Conservation (phyloP, 2,797 vertebrate species). For the Diplodus puntazzo region DNA sequence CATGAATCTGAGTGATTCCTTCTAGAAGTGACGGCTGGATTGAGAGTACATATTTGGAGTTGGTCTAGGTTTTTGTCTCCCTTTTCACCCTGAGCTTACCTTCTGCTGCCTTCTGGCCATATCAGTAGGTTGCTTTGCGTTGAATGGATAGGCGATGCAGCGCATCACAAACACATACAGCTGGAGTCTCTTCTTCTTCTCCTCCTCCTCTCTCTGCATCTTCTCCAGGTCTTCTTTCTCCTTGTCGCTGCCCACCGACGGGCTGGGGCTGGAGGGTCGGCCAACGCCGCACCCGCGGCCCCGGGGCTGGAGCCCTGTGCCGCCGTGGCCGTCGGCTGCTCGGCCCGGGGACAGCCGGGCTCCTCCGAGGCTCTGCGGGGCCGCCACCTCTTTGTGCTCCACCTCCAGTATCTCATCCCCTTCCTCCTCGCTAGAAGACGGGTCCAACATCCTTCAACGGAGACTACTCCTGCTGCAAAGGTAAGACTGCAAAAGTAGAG, state of each 20-base stretch:
- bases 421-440: conserved; percentile 97
- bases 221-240: conserved; percentile 97
- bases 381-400: conserved; percentile 90
- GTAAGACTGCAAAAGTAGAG: conserved; percentile 39
- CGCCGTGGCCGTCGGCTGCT: conserved; percentile 85
- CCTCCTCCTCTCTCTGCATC: conserved; percentile 96
- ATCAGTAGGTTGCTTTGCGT: conserved; percentile 98
- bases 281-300: conserved; percentile 81
- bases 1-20: background rate
- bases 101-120: conserved; percentile 99
- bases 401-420: conserved; percentile 93
- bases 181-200: conserved; percentile 96
- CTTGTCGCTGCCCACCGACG: conserved; percentile 94
- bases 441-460: conserved; percentile 91
- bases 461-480: conserved; percentile 23
- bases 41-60: conserved; percentile 1
- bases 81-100: conserved; percentile 81
- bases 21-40: background rate
- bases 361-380: conserved; percentile 84
- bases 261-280: conserved; percentile 94
- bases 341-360: conserved; percentile 89
- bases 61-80: background rate
- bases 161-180: conserved; percentile 99
- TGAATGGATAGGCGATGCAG: conserved; percentile 98
- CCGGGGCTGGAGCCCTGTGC: conserved; percentile 87